These are phyloP conservation scores for Elymnias hypermnestra DNA, from an alignment of 1,140 invertebrate genomes.

Conservation along the genomic window DNA sequence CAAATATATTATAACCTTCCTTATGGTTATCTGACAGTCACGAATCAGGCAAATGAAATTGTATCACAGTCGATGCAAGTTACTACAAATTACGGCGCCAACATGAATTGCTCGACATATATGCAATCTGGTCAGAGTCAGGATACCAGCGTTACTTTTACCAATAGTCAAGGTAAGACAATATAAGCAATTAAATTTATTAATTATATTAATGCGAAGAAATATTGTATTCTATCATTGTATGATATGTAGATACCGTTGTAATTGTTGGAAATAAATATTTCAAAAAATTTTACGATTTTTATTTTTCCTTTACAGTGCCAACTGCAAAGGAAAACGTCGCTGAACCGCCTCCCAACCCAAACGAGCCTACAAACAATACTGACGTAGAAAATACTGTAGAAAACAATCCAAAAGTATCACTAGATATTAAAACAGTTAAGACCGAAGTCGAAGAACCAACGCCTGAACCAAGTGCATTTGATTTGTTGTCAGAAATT, in stretches of 20 bases:
- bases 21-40: conserved; percentile 71
- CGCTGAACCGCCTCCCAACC: conserved; percentile 20
- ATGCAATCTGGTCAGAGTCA: conserved; percentile 48
- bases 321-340: conserved; percentile 42
- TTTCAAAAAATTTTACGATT: conserved; percentile 38
- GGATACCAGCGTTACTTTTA: conserved; percentile 43
- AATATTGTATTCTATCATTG: conserved; percentile 11
- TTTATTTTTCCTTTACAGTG: conserved; percentile 66
- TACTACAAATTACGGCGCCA: conserved; percentile 41
- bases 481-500: conserved; percentile 86
- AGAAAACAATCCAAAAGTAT: conserved; percentile 16
- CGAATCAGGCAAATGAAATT: conserved; percentile 37
- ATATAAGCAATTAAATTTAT: conserved; percentile 24
- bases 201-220: no score
- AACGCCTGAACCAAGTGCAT: conserved; percentile 76
- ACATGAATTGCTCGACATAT: conserved; percentile 53
- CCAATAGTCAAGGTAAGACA: conserved; percentile 59
- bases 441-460: conserved; percentile 24
- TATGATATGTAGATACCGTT: conserved; percentile 22
- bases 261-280: conserved; percentile 47
- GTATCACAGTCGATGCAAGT: conserved; percentile 24
- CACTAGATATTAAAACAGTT: conserved; percentile 15
- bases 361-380: conserved; percentile 1
- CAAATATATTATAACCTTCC: conserved; percentile 73
- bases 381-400: conserved; percentile 9